Conservation (phyloP, 2,888 invertebrate species). For the Drosophila peninsularis region DNA sequence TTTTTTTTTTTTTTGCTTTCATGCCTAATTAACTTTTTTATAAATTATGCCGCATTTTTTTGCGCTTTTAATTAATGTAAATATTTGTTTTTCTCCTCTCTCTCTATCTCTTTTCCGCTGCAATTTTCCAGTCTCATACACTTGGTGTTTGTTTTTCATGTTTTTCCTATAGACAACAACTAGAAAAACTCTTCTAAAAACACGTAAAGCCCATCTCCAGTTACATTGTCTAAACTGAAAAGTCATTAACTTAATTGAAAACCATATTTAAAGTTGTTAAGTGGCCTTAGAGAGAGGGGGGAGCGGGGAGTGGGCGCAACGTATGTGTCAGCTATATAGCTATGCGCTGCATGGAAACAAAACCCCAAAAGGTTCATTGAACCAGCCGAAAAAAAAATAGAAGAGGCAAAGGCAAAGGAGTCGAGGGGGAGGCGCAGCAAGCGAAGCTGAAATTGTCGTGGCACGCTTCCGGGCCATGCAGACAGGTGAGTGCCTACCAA, state of each 20-base stretch:
- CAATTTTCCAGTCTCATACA: conserved; percentile 61
- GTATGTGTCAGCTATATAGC: conserved; percentile 32
- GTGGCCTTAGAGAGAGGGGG: not conserved
- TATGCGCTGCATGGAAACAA: conserved; percentile 33
- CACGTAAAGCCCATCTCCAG: conserved; percentile 18
- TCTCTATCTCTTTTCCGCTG: conserved; percentile 1
- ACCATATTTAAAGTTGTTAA: conserved; percentile 50
- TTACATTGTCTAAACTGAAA: conserved; percentile 31
- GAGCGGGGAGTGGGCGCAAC: not conserved
- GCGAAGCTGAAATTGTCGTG: conserved; percentile 43
- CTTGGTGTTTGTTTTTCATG: conserved; percentile 25
- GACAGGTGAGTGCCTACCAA: conserved; percentile 4
- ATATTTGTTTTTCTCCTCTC: conserved; percentile 31
- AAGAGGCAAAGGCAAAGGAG: conserved; percentile 3
- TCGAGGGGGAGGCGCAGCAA: conserved; percentile 2
- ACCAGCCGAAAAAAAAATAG: conserved; percentile 50
- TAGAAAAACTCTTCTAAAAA: conserved; percentile 3
- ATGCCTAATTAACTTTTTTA: conserved; percentile 26
- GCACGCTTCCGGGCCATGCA: conserved; percentile 41
- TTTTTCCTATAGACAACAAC: conserved; percentile 3
- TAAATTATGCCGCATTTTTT: conserved; percentile 12
- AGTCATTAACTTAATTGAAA: conserved; percentile 77
- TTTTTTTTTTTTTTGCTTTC: not conserved
- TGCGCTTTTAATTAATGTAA: conserved; percentile 39
- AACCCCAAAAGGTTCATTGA: conserved; percentile 62